These are phyloP conservation scores for Atopsyche davidsoni DNA, from an alignment of 1,140 invertebrate genomes.

Conservation along the genomic window DNA sequence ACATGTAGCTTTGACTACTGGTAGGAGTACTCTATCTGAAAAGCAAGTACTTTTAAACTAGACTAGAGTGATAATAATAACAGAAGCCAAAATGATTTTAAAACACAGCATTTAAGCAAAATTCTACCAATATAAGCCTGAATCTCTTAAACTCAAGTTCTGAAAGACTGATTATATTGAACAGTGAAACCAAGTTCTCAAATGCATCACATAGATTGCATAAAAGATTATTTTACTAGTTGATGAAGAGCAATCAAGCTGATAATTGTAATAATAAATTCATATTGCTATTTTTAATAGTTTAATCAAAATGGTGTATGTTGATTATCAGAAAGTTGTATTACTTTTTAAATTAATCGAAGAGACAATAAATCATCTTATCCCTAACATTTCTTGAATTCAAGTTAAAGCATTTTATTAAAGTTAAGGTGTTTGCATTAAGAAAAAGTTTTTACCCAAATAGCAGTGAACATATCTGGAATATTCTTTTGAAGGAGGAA, in stretches of 20 bases:
- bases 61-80: too few relatives aligned
- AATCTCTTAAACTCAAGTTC: too few relatives aligned
- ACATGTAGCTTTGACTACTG: conserved; percentile 64
- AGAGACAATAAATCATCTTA: not conserved
- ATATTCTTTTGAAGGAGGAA: conserved; percentile 37
- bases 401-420: not conserved
- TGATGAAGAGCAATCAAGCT: too few relatives aligned
- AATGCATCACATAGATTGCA: too few relatives aligned
- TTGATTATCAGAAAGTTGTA: not conserved
- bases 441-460: conserved; percentile 47
- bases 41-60: too few relatives aligned
- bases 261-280: conserved; percentile 10
- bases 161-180: too few relatives aligned
- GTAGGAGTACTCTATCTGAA: conserved; percentile 66
- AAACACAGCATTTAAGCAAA: too few relatives aligned
- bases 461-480: conserved; percentile 54
- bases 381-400: not conserved
- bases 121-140: too few relatives aligned
- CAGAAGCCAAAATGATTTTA: too few relatives aligned
- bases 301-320: not conserved
- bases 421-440: not conserved
- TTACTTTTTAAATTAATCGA: too few relatives aligned
- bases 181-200: too few relatives aligned
- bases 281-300: not conserved
- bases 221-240: too few relatives aligned